Evolutionary conservation across 2,888 invertebrate genomes (phyloP).

Genomic region (Ptilodon capucinus): DNA sequence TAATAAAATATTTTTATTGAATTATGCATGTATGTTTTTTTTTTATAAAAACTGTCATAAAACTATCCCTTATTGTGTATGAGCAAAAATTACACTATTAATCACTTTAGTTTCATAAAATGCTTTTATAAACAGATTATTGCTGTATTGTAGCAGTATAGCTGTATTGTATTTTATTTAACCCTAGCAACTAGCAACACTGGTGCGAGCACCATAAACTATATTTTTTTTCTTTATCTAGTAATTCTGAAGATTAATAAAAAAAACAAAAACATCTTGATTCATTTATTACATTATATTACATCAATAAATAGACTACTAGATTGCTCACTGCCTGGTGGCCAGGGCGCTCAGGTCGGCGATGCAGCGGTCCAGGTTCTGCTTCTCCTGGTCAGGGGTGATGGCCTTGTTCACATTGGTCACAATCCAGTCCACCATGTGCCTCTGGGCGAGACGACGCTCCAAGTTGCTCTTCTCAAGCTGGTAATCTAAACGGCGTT

Average conservation of each 20-base stretch:
- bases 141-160: no score
- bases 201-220: no score
- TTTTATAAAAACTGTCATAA: background rate
- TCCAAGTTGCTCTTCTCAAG: constrained; percentile 92
- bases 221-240: no score
- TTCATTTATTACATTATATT: constrained; percentile 45
- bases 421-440: constrained; percentile 97
- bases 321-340: constrained; percentile 53
- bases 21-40: background rate
- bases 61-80: no score
- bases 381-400: constrained; percentile 97
- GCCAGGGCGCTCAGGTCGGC: constrained; percentile 91
- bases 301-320: constrained; percentile 32
- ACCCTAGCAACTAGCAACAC: no score
- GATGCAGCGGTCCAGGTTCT: constrained; percentile 93
- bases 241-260: background rate
- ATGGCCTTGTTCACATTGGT: constrained; percentile 91
- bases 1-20: background rate
- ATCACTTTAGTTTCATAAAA: no score
- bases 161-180: no score
- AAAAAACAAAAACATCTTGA: constrained; percentile 14
- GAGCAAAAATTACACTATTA: no score
- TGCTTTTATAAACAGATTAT: no score
- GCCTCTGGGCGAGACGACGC: constrained; percentile 93
- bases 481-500: constrained; percentile 95